A percentile compares a stretch with the other conserved stretches of the same genome.
These are phyloP conservation scores for Pristionchus maxplancki DNA, from an alignment of 2,888 invertebrate genomes.

Conservation along the genomic window DNA sequence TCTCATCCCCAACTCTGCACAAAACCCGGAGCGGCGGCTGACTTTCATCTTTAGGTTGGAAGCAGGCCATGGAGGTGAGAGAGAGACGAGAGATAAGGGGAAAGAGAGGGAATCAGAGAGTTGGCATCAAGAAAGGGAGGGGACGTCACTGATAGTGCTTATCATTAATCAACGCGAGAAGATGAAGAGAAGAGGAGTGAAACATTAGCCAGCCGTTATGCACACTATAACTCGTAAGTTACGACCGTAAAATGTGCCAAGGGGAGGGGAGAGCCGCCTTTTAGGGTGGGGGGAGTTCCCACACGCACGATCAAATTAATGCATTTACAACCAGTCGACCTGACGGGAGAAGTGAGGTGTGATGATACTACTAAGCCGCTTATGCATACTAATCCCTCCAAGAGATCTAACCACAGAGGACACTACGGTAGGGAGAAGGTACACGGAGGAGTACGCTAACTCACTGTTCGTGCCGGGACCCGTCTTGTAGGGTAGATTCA, in stretches of 20 bases:
- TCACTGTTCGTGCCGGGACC: slow-evolving; percentile 52
- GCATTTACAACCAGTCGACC: slow-evolving; percentile 16
- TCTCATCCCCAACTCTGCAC: neutral
- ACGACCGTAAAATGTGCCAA: slow-evolving; percentile 20
- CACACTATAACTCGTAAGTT: slow-evolving; percentile 19
- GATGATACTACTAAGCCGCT: neutral
- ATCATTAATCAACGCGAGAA: slow-evolving; percentile 4
- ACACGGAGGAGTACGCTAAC: slow-evolving; percentile 5
- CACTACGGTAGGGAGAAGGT: slow-evolving; percentile 20
- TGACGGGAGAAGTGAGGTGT: neutral
- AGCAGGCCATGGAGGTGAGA: neutral
- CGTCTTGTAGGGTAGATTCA: slow-evolving; percentile 41
- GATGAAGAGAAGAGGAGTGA: neutral
- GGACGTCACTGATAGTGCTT: slow-evolving; percentile 36
- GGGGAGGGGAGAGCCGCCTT: slow-evolving; percentile 9
- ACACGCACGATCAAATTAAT: neutral
- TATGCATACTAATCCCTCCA: neutral
- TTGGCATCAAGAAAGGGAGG: neutral
- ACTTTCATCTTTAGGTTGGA: slow-evolving; percentile 12
- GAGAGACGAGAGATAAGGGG: neutral
- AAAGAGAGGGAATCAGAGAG: neutral
- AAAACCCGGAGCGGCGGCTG: neutral
- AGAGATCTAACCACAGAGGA: neutral
- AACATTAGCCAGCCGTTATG: slow-evolving; percentile 43
- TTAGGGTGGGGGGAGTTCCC: slow-evolving; percentile 5